phyloP scores from a whole-genome alignment of 2,797 vertebrate genomes.

The Cetoscarus ocellatus region DNA sequence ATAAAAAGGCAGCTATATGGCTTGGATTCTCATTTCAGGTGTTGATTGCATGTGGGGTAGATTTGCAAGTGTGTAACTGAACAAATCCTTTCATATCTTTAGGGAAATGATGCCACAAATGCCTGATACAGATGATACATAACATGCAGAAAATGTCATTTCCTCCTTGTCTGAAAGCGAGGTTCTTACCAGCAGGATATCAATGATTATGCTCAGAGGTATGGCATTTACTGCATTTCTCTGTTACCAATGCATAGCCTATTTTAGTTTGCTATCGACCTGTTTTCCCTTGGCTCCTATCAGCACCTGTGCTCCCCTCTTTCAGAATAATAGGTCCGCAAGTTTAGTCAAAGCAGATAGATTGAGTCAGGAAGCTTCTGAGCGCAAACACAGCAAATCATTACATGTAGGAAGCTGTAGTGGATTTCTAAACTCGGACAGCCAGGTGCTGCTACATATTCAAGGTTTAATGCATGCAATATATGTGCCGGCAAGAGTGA shows the following conservation, averaged over 20 bases:
- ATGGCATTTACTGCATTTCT: constrained; percentile 58
- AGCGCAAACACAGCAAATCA: constrained; percentile 74
- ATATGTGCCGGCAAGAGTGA: constrained; percentile 30
- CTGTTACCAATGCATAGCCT: constrained; percentile 28
- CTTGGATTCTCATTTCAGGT: constrained; percentile 1
- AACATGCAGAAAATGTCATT: constrained; percentile 32
- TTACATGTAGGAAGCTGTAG: constrained; percentile 62
- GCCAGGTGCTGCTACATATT: constrained; percentile 50
- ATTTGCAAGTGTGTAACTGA: not conserved
- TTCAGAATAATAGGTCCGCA: constrained; percentile 67
- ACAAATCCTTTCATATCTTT: not conserved
- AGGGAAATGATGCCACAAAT: constrained; percentile 10
- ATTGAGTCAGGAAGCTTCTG: constrained; percentile 66
- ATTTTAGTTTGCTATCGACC: constrained; percentile 63
- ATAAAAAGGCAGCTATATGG: not conserved
- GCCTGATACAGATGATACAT: constrained; percentile 14
- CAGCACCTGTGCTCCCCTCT: constrained; percentile 62
- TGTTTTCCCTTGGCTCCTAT: constrained; percentile 46
- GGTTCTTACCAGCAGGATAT: constrained; percentile 29
- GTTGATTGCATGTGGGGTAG: not conserved
- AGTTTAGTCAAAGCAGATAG: constrained; percentile 68
- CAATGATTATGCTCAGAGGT: constrained; percentile 45
- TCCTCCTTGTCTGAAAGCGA: not conserved
- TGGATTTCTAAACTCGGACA: constrained; percentile 60
- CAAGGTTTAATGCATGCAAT: constrained; percentile 37